Percentiles rank a stretch among this genome's conserved stretches.
These are phyloP conservation scores for Sturnira hondurensis DNA, from an alignment of 2,113 vertebrate species.

Conservation along the genomic window DNA sequence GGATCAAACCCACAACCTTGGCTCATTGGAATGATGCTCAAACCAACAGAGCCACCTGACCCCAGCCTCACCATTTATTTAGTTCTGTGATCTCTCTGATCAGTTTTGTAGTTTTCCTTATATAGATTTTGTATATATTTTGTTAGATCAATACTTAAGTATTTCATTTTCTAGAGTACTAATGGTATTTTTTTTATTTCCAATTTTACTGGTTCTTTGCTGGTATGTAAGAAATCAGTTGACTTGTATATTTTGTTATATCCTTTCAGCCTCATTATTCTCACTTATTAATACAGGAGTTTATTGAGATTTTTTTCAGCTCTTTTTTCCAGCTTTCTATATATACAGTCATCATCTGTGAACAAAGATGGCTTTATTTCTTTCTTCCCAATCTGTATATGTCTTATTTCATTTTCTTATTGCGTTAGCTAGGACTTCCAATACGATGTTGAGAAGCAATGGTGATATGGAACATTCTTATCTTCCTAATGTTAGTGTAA, in stretches of 20 bases:
- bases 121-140: not conserved
- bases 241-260: not conserved
- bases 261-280: not conserved
- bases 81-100: not conserved
- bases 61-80: not conserved
- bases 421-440: not conserved
- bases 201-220: not conserved
- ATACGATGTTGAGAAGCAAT: not conserved
- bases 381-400: not conserved
- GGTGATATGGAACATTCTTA: not conserved
- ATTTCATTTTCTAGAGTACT: not conserved
- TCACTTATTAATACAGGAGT: not conserved
- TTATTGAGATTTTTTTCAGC: not conserved
- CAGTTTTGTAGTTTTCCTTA: not conserved
- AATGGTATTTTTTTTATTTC: not conserved
- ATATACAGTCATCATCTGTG: not conserved
- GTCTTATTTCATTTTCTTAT: not conserved
- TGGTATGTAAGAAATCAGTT: not conserved
- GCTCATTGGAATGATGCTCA: no score
- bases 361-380: not conserved
- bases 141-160: not conserved
- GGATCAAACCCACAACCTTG: no score
- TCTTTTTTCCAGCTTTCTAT: not conserved
- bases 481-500: not conserved
- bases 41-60: no score